These are phyloP conservation scores for Tipula vernalis DNA, from an alignment of 2,888 invertebrate species.

Conservation along the genomic window DNA sequence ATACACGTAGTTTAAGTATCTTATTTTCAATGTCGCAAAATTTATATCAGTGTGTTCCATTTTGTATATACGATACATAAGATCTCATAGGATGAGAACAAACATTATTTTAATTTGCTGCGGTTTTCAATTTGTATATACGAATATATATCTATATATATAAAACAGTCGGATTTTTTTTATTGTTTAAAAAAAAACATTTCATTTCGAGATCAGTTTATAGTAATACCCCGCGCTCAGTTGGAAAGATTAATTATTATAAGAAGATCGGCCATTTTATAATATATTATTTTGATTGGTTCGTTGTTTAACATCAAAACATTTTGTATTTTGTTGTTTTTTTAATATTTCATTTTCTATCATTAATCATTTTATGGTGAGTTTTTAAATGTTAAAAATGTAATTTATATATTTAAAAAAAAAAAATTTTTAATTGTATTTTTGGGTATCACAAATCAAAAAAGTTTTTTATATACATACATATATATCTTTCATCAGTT, in stretches of 20 bases:
- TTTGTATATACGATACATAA: neutral
- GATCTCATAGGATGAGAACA: neutral
- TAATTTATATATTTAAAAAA: neutral
- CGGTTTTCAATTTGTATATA: neutral
- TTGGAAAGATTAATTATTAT: conserved; percentile 4
- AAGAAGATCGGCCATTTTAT: conserved; percentile 4
- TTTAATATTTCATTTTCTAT: neutral
- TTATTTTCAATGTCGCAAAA: neutral
- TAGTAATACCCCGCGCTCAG: neutral
- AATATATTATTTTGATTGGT: neutral
- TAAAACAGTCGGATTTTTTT: neutral
- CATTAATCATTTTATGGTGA: conserved; percentile 4
- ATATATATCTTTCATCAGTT: neutral
- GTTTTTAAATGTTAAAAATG: neutral
- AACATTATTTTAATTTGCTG: neutral
- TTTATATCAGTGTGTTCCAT: neutral
- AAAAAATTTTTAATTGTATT: neutral
- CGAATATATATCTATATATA: neutral
- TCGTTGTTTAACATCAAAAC: conserved; percentile 4
- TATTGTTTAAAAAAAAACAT: neutral
- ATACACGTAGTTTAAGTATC: neutral
- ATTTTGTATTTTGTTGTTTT: neutral
- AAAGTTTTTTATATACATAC: neutral
- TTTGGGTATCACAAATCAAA: neutral
- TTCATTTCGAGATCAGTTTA: neutral